Evolutionary conservation across 2,888 invertebrate genomes (phyloP), one percentile per base, ranked within the genome.

Genomic region (Polydrusus cervinus): DNA sequence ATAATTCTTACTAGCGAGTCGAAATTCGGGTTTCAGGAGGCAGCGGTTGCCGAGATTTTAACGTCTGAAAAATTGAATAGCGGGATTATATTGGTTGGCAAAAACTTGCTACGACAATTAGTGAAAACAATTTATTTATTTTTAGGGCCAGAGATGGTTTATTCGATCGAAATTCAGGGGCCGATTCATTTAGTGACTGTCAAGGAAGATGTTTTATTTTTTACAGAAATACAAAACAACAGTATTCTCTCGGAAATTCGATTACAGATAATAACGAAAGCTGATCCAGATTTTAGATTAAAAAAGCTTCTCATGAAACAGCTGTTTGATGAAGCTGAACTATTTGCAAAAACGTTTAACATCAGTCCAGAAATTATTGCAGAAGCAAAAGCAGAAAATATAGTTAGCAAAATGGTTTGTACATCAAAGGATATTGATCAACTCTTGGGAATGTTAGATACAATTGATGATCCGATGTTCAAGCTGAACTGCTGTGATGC

Each of bases 251-350:
- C 66, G 8, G 85, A 85, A 74, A 47, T 86, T 9, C 81, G 85
- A 43, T 75, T 86, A 34, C 83, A 85, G 72, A 71, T 76, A n/a
- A 77, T 86, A n/a, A 79, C 78, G 43, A 89, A 90, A 83, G 87
- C 87, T n/a, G 82, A 85, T 45, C 88, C 89, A 0, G 87, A 88
- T 72, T 82, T 84, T 75, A 86, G 89, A 74, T 83, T 90, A 11
- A 84, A 86, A 66, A 83, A 88, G 78, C 83, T 90, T 64, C 79
- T 90, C 18, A 85, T 85, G 64, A 85, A 87, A 78, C 83, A 85
- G 53, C 85, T 87, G 78, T 89, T 88, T 79, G 86, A 87, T 10
- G 88, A 88, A 80, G 90, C 90, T 1, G 87, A 88, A 80, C 76
- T 80, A 18, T 89, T 89, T 82, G 89, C 89, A 0, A 57, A 70